Evolutionary conservation across 2,797 vertebrate species (phyloP), one percentile per base, ranked within the genome.

Genomic region (Manis crassicaudata): DNA sequence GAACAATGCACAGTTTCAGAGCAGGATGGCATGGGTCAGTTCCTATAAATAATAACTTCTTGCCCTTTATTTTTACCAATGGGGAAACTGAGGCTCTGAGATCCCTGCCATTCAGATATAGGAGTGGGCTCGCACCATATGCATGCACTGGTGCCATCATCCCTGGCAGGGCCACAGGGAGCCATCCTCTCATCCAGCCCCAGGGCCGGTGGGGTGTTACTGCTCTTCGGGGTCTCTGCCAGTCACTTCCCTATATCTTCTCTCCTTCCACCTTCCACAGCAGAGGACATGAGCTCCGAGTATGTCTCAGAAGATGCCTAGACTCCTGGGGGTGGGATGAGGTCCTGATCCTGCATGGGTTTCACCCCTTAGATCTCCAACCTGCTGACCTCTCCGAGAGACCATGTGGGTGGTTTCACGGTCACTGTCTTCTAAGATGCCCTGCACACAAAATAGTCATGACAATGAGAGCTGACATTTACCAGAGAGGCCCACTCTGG

Each of bases 151-250:
- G 23, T 73, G 3, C 5, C 18, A 35, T 7, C 20, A 2, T 6
- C 65, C 27, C 40, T 5, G 21, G 21, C 14, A 2, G 0, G 5
- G 7, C n/a, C 40, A 8, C 0, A 1, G 8, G 11, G 35, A 7
- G 2, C 6, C 10, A 25, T 13, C 17, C 52, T 68, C 32, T 32
- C 11, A 13, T 7, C 72, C 12, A 37, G 10, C 35, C 73, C 37
- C 58, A 89, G 52, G 56, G 25, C 32, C 50, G 21, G 50, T 0
- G 32, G 50, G 18, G 21, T 35, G 32, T 54, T 18, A 1, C 18
- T 54, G 50, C 50, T 18, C 50, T 50, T 25, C 20, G 29, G 2
- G 46, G 32, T 32, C 29, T 75, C 72, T 52, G 72, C 46, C 72
- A 21, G 29, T 29, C 29, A 5, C 72, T 14, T 54, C 23, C 40